Base-by-base conservation (phyloP, 1,140 invertebrate genomes). In the Papilio aristodemus region DNA sequence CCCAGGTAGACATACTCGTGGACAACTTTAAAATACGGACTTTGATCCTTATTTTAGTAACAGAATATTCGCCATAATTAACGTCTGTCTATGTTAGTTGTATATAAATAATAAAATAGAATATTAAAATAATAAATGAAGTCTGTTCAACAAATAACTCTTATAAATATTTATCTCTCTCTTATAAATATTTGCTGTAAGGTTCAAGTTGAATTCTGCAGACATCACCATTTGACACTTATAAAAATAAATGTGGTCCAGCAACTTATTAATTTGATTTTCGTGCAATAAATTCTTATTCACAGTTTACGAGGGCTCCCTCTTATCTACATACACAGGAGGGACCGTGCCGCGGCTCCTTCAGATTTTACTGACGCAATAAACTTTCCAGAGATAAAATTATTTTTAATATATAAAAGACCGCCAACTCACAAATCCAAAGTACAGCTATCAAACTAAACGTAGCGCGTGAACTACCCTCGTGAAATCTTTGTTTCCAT, bases 251-350 rank as follows among this genome's bases (percentile, higher is more conserved):
- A 32, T 32, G 27, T 32, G 27, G 46, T 50, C 46, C 46, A 50
- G 11, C 17, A 3, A 19, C 25, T 58, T 32, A 32, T 32, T 58
- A 58, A 27, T 14, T 41, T 41, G 9, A 41, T 32, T 17, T 58
- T n/a, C 5, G 7, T 36, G 25, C 22, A 38, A 13, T 36, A 38
- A 60, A 60, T 37, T 38, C 32, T 19, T 37, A 38, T 17, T 36
- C 0, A 8, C 14, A 60, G 36, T 60, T 60, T 60, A 60, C 32
- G 27, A 36, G 27, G 32, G 36, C 4, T 38, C 27, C 32, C 17
- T 38, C 32, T 60, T 60, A 60, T 60, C 58, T 60, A 32, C 32
- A 60, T 60, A 10, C n/a, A 60, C 58, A 60, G 32, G 32, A 60
- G 58, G 27, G 14, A 60, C 58, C 17, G 1, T 14, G 27, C n/a